phyloP scores from a whole-genome alignment of 2,113 vertebrate genomes.

The Bombycilla garrulus region DNA sequence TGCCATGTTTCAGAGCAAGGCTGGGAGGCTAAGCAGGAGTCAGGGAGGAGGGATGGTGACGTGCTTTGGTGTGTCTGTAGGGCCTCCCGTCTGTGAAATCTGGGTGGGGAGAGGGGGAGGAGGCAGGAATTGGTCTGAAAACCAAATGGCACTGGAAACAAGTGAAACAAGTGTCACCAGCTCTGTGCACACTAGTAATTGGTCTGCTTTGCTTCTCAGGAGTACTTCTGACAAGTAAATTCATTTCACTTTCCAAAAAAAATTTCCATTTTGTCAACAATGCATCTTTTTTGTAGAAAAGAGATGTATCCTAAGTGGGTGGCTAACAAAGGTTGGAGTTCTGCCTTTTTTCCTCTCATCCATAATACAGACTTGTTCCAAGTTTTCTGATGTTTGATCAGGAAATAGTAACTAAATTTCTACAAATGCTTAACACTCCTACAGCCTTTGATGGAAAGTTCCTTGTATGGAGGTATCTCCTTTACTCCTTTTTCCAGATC shows the following conservation, averaged over 20 bases:
- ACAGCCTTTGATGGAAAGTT: not conserved
- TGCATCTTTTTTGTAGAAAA: not conserved
- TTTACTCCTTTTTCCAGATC: not conserved
- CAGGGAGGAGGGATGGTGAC: not conserved
- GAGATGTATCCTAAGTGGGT: not conserved
- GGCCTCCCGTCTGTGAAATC: not conserved
- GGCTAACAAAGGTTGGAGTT: not conserved
- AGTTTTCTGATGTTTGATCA: not conserved
- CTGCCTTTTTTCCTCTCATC: not conserved
- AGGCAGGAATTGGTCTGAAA: not conserved
- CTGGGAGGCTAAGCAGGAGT: not conserved
- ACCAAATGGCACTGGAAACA: not conserved
- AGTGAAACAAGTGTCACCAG: not conserved
- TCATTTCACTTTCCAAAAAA: not conserved
- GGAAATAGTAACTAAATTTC: not conserved
- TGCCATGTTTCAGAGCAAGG: not conserved
- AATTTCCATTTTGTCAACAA: not conserved
- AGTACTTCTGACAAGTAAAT: not conserved
- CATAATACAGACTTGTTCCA: not conserved
- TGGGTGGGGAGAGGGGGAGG: accelerated
- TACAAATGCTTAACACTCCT: not conserved
- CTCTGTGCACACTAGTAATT: not conserved
- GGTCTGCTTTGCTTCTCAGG: not conserved
- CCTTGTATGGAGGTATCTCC: not conserved
- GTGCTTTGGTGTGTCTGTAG: not conserved